Evolutionary conservation across 2,113 vertebrate genomes (phyloP), one percentile per base, ranked within the genome.

Genomic region (Triplophysa tibetana): DNA sequence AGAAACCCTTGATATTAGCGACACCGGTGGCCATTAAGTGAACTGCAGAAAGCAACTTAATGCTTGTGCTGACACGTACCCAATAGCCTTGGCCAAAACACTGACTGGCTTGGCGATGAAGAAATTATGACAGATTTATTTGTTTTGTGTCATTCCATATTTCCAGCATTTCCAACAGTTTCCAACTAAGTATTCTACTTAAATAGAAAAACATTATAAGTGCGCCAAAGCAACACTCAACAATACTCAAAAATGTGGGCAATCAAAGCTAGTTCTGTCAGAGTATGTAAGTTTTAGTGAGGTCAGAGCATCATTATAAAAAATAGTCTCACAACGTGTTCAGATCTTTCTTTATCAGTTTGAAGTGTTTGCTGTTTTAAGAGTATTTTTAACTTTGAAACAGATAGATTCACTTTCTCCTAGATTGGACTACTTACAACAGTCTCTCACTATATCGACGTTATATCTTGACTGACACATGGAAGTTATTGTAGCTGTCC

Each of bases 401-500:
- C 21, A 1, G 24, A 70, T 24, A 70, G 48, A 54, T 70, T 70
- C 9, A 33, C 19, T 17, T 70, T 14, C 2, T 70, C 11, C 16
- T 38, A 12, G 23, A 78, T 8, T 60, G 33, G 19, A 56, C 56
- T 41, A 67, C 65, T 54, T 11, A 58, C 10, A 3, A 43, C 14
- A 6, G 4, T 14, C 14, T 38, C 63, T 23, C n/a, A 8, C 14
- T 69, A 19, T 66, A n/a, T 23, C 8, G 41, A 70, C 13, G 4
- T 17, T 23, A 24, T 23, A 26, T 61, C 43, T 38, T 23, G 12
- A 29, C 64, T n/a, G 14, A 65, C 43, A 60, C 76, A 56, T 60
- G 54, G 17, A 45, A 43, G n/a, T 45, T 50, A 83, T 82, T 85
- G 70, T 62, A 75, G 67, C 29, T 17, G 9, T 69, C 64, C 76